Percentiles rank a stretch among this genome's conserved stretches.
Evolutionary conservation across 2,888 invertebrate genomes (phyloP).

Genomic region (Melitaea athalia): DNA sequence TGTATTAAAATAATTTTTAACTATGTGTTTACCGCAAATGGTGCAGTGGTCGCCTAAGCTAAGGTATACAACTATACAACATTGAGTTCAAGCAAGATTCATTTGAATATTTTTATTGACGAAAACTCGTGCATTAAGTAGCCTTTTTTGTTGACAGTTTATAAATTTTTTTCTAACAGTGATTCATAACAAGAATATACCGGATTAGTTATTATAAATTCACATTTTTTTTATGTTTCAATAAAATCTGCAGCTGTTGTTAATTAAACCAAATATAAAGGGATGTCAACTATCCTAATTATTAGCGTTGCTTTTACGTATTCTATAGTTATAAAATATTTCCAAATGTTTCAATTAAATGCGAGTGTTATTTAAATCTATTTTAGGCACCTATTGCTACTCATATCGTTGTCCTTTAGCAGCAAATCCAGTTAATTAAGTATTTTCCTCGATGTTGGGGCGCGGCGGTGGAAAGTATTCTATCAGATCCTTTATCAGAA

Average conservation of each 20-base stretch:
- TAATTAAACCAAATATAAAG: conserved; percentile 11
- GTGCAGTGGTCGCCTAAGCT: too few relatives aligned
- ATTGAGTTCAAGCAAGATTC: too few relatives aligned
- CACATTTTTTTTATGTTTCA: not conserved
- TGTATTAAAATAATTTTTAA: too few relatives aligned
- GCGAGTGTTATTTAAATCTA: conserved; percentile 32
- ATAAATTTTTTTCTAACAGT: too few relatives aligned
- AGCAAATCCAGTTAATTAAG: not conserved
- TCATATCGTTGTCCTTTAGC: conserved; percentile 7
- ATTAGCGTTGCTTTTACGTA: conserved; percentile 30
- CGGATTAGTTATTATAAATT: too few relatives aligned
- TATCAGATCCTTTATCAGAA: not conserved
- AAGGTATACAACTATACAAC: too few relatives aligned
- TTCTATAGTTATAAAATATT: conserved; percentile 30
- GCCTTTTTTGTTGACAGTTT: too few relatives aligned
- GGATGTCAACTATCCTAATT: conserved; percentile 26
- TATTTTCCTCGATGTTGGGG: not conserved
- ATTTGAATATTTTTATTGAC: too few relatives aligned
- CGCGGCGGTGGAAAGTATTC: not conserved
- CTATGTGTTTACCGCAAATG: too few relatives aligned
- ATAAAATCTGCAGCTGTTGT: conserved; percentile 14
- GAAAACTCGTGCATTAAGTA: too few relatives aligned
- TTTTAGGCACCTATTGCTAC: conserved; percentile 30
- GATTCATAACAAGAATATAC: too few relatives aligned
- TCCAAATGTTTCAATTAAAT: conserved; percentile 33